These are phyloP conservation scores for Nautilus pompilius DNA, from an alignment of 1,140 invertebrate species.

Conservation along the genomic window DNA sequence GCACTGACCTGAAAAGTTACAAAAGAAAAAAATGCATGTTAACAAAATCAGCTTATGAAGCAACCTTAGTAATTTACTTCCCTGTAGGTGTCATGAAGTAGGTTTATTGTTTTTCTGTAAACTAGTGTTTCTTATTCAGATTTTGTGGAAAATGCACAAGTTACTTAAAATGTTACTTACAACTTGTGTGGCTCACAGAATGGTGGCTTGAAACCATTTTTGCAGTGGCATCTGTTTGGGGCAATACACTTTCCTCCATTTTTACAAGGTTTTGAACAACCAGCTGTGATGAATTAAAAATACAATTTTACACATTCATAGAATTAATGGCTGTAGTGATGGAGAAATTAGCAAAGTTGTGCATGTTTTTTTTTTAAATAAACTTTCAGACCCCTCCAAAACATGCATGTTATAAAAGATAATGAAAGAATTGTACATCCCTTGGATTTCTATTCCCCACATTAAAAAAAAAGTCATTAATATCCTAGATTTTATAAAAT, in stretches of 20 bases:
- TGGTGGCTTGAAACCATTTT: slow-evolving; percentile 42
- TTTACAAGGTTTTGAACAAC: slow-evolving; percentile 43
- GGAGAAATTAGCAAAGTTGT: background rate
- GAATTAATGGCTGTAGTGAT: background rate
- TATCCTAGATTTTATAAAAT: no score
- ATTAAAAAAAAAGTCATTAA: background rate
- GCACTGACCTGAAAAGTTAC: no score
- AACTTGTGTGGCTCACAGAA: slow-evolving; percentile 35
- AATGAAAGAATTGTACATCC: background rate
- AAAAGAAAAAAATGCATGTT: no score
- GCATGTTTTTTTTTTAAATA: background rate
- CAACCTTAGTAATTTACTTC: no score
- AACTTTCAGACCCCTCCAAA: background rate
- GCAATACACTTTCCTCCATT: slow-evolving; percentile 51
- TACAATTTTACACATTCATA: background rate
- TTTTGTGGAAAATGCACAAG: no score
- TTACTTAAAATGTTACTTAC: no score
- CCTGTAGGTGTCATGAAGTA: no score
- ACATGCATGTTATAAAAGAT: background rate
- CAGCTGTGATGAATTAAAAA: slow-evolving; percentile 19
- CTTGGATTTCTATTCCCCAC: no score
- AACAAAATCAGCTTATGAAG: no score
- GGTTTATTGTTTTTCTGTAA: no score
- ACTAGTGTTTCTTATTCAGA: no score
- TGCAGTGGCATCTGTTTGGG: slow-evolving; percentile 51